phyloP scores from a whole-genome alignment of 1,140 invertebrate genomes.

The Trigoniulus corallinus region DNA sequence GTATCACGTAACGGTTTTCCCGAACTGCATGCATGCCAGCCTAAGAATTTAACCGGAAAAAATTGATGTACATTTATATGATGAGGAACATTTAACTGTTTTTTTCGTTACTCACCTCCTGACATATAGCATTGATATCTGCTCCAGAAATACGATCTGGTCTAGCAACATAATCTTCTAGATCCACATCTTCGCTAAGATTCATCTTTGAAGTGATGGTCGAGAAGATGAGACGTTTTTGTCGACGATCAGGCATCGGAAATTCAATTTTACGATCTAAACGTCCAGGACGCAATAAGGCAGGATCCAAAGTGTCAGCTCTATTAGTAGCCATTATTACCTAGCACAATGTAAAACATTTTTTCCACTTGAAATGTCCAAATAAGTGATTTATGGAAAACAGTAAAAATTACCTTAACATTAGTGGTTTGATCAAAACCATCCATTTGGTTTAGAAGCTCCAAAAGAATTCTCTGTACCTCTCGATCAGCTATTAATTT shows the following conservation, averaged over 20 bases:
- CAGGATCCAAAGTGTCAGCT: constrained; percentile 96
- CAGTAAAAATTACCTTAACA: constrained; percentile 59
- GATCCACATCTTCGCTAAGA: constrained; percentile 96
- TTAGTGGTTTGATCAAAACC: constrained; percentile 99
- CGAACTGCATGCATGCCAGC: constrained; percentile 89
- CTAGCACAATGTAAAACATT: constrained; percentile 28
- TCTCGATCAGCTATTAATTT: constrained; percentile 70
- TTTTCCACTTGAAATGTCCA: not conserved
- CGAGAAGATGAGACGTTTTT: constrained; percentile 94
- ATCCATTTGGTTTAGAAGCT: constrained; percentile 99
- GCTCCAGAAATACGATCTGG: constrained; percentile 98
- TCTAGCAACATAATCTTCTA: constrained; percentile 96
- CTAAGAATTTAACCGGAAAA: constrained; percentile 23
- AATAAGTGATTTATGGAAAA: not conserved
- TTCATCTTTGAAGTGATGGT: constrained; percentile 99
- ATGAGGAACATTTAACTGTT: not conserved
- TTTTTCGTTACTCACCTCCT: constrained; percentile 50
- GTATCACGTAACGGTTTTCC: constrained; percentile 95
- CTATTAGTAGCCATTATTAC: constrained; percentile 99
- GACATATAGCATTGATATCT: constrained; percentile 99
- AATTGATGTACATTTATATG: not conserved
- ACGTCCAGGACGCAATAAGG: constrained; percentile 86
- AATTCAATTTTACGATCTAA: constrained; percentile 99
- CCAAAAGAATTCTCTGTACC: constrained; percentile 93
- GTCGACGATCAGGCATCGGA: constrained; percentile 88